Evolutionary conservation across 2,113 vertebrate species (phyloP).

Genomic region (Corydoras sp.): DNA sequence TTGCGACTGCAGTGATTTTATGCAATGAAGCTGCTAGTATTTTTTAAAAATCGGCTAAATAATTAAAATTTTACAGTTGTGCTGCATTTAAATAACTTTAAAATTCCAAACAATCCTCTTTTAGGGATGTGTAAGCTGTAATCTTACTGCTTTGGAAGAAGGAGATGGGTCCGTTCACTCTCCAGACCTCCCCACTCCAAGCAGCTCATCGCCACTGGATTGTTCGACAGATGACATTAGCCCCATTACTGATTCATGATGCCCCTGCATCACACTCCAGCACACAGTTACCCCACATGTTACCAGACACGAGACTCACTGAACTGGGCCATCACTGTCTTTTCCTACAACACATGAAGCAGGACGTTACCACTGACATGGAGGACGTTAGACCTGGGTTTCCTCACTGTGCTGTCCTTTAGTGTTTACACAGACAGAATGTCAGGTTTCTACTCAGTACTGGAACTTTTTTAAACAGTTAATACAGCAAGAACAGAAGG

Average conservation of each 20-base stretch:
- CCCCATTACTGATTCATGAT: conserved; percentile 51
- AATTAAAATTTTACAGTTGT: too few relatives aligned
- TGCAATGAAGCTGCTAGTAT: too few relatives aligned
- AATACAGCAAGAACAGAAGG: not conserved
- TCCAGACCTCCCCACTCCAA: conserved; percentile 36
- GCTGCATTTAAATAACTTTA: too few relatives aligned
- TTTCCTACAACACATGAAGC: not conserved
- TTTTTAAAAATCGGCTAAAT: too few relatives aligned
- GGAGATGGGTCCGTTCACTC: conserved; percentile 21
- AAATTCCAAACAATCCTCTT: not conserved
- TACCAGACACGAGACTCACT: not conserved
- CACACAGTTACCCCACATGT: conserved; percentile 7
- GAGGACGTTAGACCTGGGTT: not conserved
- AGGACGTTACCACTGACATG: not conserved
- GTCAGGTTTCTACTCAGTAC: not conserved
- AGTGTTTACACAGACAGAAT: not conserved
- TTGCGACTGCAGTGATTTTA: too few relatives aligned
- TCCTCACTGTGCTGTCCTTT: not conserved
- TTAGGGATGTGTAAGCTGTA: conserved; percentile 62
- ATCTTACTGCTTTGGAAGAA: not conserved
- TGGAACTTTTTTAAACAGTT: not conserved
- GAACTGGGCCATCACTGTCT: not conserved
- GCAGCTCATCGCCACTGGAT: conserved; percentile 50
- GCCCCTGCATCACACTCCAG: not conserved
- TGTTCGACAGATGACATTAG: conserved; percentile 39